A percentile compares a stretch with the other conserved stretches of the same genome.
Evolutionary conservation across 2,888 invertebrate species (phyloP).

Genomic region (Buathra laborator): DNA sequence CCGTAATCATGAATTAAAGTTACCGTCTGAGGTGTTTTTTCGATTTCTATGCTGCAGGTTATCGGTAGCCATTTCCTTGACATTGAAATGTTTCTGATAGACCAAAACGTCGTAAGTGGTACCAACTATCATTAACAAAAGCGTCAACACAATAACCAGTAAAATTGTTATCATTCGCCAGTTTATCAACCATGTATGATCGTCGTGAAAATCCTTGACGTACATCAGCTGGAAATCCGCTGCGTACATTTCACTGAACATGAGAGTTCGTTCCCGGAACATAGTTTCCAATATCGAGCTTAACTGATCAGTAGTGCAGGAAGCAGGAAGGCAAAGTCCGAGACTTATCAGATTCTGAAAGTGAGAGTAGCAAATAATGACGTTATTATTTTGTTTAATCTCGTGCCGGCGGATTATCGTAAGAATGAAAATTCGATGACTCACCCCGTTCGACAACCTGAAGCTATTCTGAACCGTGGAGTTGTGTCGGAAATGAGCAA

Average conservation of each 20-base stretch:
- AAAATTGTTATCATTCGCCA: constrained; percentile 81
- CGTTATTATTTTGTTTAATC: neutral
- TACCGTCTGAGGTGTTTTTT: constrained; percentile 72
- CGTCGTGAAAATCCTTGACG: constrained; percentile 80
- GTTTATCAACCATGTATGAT: constrained; percentile 78
- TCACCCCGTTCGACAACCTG: constrained; percentile 84
- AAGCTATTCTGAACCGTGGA: constrained; percentile 84
- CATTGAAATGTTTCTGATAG: constrained; percentile 72
- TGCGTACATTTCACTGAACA: constrained; percentile 82
- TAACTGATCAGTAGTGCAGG: constrained; percentile 84
- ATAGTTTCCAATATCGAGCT: constrained; percentile 78
- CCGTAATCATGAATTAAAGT: constrained; percentile 13
- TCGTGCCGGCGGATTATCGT: neutral
- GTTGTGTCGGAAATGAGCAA: constrained; percentile 84
- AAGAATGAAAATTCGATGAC: constrained; percentile 42
- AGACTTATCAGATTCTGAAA: constrained; percentile 86
- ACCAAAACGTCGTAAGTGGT: constrained; percentile 81
- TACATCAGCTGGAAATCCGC: constrained; percentile 80
- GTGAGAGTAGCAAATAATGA: constrained; percentile 8
- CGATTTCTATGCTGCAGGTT: constrained; percentile 62
- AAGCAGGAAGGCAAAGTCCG: constrained; percentile 86
- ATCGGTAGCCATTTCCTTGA: constrained; percentile 53
- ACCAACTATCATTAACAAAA: constrained; percentile 78
- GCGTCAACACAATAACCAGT: constrained; percentile 71
- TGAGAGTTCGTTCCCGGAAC: constrained; percentile 79